phyloP scores from a whole-genome alignment of 2,888 invertebrate genomes.

The Taphrorychus bicolor region DNA sequence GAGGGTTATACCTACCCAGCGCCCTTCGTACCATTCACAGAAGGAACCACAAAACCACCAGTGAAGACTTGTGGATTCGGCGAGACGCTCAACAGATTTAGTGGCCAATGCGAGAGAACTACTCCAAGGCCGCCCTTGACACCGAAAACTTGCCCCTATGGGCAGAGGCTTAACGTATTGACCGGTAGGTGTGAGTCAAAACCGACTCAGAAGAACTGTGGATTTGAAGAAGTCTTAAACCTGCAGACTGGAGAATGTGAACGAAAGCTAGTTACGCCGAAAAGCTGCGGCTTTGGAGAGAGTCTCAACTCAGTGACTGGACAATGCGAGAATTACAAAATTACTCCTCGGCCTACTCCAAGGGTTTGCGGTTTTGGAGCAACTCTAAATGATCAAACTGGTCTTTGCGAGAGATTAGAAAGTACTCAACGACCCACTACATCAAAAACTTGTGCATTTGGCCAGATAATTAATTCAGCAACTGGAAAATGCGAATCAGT shows the following conservation, averaged over 20 bases:
- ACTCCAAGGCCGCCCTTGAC: constrained; percentile 39
- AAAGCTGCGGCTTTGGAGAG: too few relatives aligned
- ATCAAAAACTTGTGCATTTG: constrained; percentile 14
- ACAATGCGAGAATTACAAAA: constrained; percentile 22
- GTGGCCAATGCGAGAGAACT: constrained; percentile 43
- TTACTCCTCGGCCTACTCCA: constrained; percentile 1
- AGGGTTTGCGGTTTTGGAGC: constrained; percentile 14
- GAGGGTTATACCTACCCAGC: too few relatives aligned
- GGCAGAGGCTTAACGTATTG: neutral
- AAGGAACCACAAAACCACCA: neutral
- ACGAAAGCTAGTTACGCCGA: neutral
- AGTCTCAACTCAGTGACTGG: too few relatives aligned
- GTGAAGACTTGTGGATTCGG: constrained; percentile 24
- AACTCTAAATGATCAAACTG: constrained; percentile 20
- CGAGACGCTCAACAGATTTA: constrained; percentile 13
- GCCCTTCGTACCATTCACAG: neutral
- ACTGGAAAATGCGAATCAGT: constrained; percentile 28
- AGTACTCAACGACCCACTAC: constrained; percentile 13
- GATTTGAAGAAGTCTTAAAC: neutral
- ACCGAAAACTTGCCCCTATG: neutral
- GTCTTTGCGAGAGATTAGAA: constrained; percentile 31
- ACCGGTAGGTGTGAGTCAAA: neutral
- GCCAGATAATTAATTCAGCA: constrained; percentile 10
- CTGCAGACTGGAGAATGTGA: neutral
- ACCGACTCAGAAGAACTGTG: constrained; percentile 5